Evolutionary conservation across 2,888 invertebrate species (phyloP).

Genomic region (Hylaea fasciaria): DNA sequence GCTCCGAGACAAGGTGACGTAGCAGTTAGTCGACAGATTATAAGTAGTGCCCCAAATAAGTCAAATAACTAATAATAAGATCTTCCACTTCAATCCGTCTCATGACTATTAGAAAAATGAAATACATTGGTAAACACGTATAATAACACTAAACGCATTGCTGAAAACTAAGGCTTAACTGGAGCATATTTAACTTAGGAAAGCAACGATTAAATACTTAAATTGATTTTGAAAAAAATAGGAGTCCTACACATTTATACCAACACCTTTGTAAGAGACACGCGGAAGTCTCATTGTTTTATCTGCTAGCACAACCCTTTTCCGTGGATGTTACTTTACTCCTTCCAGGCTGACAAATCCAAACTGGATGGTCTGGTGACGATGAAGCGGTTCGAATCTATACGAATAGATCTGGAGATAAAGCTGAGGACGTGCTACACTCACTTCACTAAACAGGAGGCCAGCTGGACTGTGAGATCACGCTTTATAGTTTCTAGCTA

Average conservation of each 20-base stretch:
- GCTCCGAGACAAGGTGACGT: constrained; percentile 67
- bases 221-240: no score
- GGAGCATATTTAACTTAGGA: no score
- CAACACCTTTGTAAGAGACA: no score
- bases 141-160: background rate
- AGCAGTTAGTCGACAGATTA: background rate
- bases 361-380: constrained; percentile 63
- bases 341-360: constrained; percentile 59
- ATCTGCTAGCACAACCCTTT: background rate
- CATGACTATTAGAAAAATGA: no score
- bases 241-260: no score
- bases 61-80: no score
- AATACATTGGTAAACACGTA: background rate
- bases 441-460: constrained; percentile 67
- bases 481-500: no score
- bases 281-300: no score
- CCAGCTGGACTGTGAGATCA: constrained; percentile 63
- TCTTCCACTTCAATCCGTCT: no score
- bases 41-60: no score
- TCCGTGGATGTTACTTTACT: no score
- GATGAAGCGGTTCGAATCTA: constrained; percentile 52
- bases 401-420: constrained; percentile 54
- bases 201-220: no score
- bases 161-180: background rate
- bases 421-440: constrained; percentile 62